These are phyloP conservation scores for Drosophila asahinai DNA, from an alignment of 1,140 invertebrate species.

Conservation along the genomic window DNA sequence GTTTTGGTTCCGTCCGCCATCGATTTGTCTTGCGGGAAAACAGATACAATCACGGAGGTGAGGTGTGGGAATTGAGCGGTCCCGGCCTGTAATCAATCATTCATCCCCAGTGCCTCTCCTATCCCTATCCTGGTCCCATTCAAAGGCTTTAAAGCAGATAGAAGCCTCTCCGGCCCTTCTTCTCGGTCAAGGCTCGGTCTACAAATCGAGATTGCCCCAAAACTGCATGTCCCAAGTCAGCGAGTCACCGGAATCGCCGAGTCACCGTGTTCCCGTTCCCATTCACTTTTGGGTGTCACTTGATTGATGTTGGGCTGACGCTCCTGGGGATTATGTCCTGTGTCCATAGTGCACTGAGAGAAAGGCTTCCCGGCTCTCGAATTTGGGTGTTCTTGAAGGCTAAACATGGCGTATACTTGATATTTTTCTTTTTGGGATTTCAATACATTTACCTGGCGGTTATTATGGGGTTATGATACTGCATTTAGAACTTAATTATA, in stretches of 20 bases:
- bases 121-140: not conserved
- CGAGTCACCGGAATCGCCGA: conserved; percentile 29
- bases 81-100: conserved; percentile 43
- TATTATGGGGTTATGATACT: too few species aligned
- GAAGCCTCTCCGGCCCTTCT: too few species aligned
- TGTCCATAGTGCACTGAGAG: not conserved
- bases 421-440: not conserved
- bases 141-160: conserved; percentile 30
- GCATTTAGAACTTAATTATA: too few species aligned
- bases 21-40: conserved; percentile 44
- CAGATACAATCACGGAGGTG: conserved; percentile 14
- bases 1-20: conserved; percentile 21
- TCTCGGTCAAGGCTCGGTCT: conserved; percentile 3
- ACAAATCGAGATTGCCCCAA: conserved; percentile 2
- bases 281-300: conserved; percentile 18
- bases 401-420: not conserved
- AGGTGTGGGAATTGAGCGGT: not conserved
- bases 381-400: too few species aligned
- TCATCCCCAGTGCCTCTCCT: not conserved
- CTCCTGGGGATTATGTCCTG: not conserved
- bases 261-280: conserved; percentile 9
- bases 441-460: too few species aligned
- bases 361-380: not conserved
- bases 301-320: conserved; percentile 38
- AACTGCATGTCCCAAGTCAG: conserved; percentile 5